A percentile compares a stretch with the other conserved stretches of the same genome.
Evolutionary conservation across 2,797 vertebrate species (phyloP).

Genomic region (Dryobates pubescens): DNA sequence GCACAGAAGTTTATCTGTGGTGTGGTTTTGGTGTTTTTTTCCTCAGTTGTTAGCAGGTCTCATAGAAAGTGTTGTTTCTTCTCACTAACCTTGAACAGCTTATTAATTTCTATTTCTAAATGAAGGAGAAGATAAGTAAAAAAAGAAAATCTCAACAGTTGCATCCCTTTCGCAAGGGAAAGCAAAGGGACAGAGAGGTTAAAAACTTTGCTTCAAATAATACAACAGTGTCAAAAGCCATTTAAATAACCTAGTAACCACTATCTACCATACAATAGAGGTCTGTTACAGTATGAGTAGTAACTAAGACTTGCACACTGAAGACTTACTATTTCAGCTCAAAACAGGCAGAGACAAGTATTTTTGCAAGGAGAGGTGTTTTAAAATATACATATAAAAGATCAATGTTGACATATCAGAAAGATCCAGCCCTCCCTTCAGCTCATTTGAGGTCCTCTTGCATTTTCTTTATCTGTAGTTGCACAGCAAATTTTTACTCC

Average conservation of each 20-base stretch:
- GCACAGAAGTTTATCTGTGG: background rate
- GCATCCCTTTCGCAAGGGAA: background rate
- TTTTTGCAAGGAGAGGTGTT: background rate
- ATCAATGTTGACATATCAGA: background rate
- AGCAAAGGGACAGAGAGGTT: background rate
- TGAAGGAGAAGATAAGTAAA: background rate
- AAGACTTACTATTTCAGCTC: background rate
- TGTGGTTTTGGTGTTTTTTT: background rate
- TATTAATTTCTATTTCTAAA: background rate
- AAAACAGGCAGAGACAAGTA: background rate
- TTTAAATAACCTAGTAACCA: conserved; percentile 13
- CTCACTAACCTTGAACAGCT: background rate
- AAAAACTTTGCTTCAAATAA: background rate
- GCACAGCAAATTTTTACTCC: background rate
- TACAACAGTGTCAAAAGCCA: background rate
- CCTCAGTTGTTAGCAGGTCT: background rate
- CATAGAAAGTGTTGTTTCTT: background rate
- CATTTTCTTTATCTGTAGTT: background rate
- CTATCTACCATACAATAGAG: background rate
- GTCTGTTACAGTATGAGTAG: background rate
- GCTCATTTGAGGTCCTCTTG: background rate
- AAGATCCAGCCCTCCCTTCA: background rate
- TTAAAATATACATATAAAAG: background rate
- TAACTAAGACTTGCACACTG: background rate
- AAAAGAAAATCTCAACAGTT: background rate